Evolutionary conservation across 2,888 invertebrate genomes (phyloP).

Genomic region (Sinelater perroti): DNA sequence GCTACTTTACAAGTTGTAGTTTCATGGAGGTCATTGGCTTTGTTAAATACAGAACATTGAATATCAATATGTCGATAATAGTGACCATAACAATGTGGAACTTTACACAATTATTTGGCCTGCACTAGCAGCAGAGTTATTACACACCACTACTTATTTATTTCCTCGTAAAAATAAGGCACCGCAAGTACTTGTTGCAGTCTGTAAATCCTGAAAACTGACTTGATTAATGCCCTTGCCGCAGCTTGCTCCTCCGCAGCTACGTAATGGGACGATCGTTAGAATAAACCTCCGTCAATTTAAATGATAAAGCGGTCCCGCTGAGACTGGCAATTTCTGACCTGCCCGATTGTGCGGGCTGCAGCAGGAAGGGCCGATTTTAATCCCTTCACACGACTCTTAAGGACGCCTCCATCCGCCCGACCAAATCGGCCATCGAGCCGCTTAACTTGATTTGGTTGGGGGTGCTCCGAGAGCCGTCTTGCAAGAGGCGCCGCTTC

Average conservation of each 20-base stretch:
- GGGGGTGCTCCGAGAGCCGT: no score
- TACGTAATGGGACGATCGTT: conserved; percentile 17
- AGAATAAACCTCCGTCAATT: conserved; percentile 10
- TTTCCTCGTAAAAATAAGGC: background rate
- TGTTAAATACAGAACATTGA: no score
- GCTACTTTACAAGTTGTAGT: no score
- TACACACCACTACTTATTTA: no score
- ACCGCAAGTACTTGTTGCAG: background rate
- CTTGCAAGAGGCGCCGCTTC: background rate
- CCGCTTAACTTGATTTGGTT: background rate
- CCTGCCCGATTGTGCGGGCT: background rate
- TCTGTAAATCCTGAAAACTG: conserved; percentile 12
- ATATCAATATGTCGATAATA: no score
- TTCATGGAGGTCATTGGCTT: no score
- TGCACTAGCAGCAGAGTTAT: no score
- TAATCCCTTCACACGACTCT: conserved; percentile 6
- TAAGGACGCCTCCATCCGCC: background rate
- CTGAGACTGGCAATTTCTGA: conserved; percentile 8
- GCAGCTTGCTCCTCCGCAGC: background rate
- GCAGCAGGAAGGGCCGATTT: background rate
- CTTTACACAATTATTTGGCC: no score
- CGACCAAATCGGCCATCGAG: background rate
- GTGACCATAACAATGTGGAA: no score
- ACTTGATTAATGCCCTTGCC: conserved; percentile 1
- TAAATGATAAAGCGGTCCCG: conserved; percentile 14